phyloP scores from a whole-genome alignment of 2,888 invertebrate genomes.

The Athalia cordata region DNA sequence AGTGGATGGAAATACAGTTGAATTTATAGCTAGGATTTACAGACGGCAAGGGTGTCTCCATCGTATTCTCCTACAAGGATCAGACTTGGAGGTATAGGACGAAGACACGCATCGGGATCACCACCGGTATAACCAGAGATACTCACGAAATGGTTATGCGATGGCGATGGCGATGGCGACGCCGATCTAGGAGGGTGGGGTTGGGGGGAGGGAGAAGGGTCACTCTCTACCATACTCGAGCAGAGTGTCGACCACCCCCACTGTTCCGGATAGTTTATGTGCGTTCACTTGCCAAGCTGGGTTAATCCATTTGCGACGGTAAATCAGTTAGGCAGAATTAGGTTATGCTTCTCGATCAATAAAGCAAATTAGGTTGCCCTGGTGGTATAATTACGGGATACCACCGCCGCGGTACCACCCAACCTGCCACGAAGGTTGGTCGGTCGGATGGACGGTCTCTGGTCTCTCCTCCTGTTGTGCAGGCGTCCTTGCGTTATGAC shows the following conservation, averaged over 20 bases:
- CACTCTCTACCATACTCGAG: neutral
- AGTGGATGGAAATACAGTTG: constrained; percentile 29
- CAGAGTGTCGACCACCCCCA: constrained; percentile 24
- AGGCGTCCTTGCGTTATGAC: neutral
- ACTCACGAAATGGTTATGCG: no score
- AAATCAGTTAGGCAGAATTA: constrained; percentile 62
- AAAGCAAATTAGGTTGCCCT: constrained; percentile 61
- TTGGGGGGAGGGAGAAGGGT: constrained; percentile 5
- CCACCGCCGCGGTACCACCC: constrained; percentile 28
- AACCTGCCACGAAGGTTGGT: neutral
- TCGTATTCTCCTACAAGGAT: neutral
- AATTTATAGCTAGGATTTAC: constrained; percentile 35
- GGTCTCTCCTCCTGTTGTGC: neutral
- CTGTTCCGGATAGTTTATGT: constrained; percentile 41
- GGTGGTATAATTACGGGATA: constrained; percentile 44
- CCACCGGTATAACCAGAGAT: no score
- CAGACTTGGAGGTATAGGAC: constrained; percentile 18
- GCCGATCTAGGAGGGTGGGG: neutral
- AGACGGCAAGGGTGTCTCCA: neutral
- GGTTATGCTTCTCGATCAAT: constrained; percentile 67
- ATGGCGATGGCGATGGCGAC: no score
- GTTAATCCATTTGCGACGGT: constrained; percentile 63
- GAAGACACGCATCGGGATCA: neutral
- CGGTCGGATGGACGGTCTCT: neutral
- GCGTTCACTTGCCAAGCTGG: constrained; percentile 52